Evolutionary conservation across 1,140 invertebrate species (phyloP).

Genomic region (Temnothorax curvispinosus): DNA sequence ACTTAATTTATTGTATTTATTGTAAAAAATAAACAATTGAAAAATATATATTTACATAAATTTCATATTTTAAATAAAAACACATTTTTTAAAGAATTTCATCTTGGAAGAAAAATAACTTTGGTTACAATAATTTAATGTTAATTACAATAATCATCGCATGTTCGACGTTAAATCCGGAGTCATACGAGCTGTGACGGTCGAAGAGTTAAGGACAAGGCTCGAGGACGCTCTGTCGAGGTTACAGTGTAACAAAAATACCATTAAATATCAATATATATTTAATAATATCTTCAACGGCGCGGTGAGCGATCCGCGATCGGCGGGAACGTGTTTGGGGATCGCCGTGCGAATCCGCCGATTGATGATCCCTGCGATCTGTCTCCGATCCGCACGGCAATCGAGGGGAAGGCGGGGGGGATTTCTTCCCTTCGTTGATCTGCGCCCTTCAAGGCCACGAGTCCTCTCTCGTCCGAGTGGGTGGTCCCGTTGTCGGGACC

Average conservation of each 20-base stretch:
- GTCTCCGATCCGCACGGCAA: constrained; percentile 10
- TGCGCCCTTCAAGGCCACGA: constrained; percentile 51
- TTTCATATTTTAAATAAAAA: not conserved
- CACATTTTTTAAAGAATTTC: not conserved
- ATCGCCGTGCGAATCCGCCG: constrained; percentile 28
- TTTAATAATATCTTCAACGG: constrained; percentile 38
- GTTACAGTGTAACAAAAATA: constrained; percentile 36
- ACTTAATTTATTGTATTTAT: not conserved
- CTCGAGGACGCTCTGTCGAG: constrained; percentile 11
- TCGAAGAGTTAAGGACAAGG: not conserved
- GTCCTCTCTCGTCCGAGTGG: not conserved
- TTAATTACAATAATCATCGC: not conserved
- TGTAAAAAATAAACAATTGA: not conserved
- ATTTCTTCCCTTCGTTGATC: constrained; percentile 65
- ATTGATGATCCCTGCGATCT: constrained; percentile 40
- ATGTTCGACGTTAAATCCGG: not conserved
- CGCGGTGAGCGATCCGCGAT: constrained; percentile 38
- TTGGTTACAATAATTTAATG: not conserved
- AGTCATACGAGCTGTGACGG: too few relatives aligned
- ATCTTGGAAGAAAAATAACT: not conserved
- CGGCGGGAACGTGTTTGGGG: not conserved
- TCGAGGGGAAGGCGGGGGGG: constrained; percentile 5
- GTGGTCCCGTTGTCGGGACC: not conserved
- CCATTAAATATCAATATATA: constrained; percentile 32
- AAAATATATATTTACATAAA: not conserved